phyloP scores from a whole-genome alignment of 2,888 invertebrate species.

The Cantharis rustica region DNA sequence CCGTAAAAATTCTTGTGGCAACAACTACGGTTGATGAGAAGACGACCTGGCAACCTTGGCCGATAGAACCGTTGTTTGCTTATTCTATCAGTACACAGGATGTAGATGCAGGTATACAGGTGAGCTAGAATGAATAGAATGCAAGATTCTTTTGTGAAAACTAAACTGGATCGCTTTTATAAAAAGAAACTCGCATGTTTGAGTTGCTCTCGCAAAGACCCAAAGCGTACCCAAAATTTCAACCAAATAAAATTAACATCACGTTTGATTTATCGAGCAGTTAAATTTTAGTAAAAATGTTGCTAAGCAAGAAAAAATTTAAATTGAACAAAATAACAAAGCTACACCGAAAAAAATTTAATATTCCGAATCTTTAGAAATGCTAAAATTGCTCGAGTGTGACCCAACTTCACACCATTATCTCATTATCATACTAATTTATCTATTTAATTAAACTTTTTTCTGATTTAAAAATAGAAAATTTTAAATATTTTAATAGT shows the following conservation, averaged over 20 bases:
- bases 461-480: background rate
- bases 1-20: background rate
- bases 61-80: conserved; percentile 31
- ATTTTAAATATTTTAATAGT: background rate
- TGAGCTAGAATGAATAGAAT: conserved; percentile 55
- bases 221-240: background rate
- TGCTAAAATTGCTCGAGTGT: background rate
- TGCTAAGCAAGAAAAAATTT: background rate
- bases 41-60: conserved; percentile 25
- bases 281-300: background rate
- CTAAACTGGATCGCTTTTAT: conserved; percentile 45
- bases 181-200: conserved; percentile 28
- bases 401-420: conserved; percentile 1
- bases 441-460: conserved; percentile 2
- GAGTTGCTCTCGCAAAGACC: conserved; percentile 17
- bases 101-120: conserved; percentile 56
- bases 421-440: background rate
- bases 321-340: background rate
- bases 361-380: background rate
- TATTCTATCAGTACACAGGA: conserved; percentile 48
- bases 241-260: background rate
- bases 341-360: background rate
- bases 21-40: conserved; percentile 4
- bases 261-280: background rate
- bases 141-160: conserved; percentile 54